These are phyloP conservation scores for Haemorhous mexicanus DNA, from an alignment of 2,113 vertebrate species.

Conservation along the genomic window DNA sequence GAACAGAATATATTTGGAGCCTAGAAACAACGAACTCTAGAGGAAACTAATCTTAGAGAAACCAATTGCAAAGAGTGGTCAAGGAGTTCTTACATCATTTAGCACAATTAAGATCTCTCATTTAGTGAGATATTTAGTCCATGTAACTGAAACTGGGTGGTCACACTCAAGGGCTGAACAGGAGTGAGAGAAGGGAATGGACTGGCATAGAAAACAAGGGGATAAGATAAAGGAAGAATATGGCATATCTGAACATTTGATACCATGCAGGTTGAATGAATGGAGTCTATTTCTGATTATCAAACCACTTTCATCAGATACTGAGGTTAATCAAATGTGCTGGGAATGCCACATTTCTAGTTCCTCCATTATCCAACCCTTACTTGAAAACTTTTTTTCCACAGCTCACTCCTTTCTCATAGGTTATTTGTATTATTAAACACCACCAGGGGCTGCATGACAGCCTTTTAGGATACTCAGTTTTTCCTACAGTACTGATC, in stretches of 20 bases:
- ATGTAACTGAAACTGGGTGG: constrained; percentile 44
- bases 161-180: not conserved
- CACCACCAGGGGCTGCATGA: not conserved
- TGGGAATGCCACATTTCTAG: not conserved
- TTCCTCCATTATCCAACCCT: not conserved
- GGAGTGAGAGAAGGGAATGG: not conserved
- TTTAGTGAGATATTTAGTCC: not conserved
- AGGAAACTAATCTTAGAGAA: not conserved
- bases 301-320: not conserved
- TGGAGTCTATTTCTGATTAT: not conserved
- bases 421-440: not conserved
- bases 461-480: not conserved
- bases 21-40: not conserved
- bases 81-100: not conserved
- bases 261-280: not conserved
- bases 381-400: not conserved
- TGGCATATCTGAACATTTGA: rapidly evolving
- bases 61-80: not conserved
- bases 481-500: not conserved
- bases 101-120: not conserved
- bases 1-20: not conserved
- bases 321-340: not conserved
- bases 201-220: not conserved
- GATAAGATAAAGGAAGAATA: not conserved
- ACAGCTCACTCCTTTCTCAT: not conserved